Base-by-base conservation (phyloP, 2,888 invertebrate species). In the Oxytorus armatus region DNA sequence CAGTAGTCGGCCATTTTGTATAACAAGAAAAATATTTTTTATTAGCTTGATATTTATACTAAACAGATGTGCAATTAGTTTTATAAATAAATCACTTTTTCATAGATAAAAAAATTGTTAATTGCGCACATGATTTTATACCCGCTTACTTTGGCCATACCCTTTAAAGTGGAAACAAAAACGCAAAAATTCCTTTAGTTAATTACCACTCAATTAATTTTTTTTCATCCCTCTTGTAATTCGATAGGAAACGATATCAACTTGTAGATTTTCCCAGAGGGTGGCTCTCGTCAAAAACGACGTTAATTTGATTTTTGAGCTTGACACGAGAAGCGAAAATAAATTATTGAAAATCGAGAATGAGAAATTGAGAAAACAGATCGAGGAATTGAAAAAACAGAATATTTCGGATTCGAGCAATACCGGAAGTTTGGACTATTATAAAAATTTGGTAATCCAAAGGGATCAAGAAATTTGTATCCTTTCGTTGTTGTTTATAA, bases 211-310 rank as follows among this genome's bases (percentile, higher is more conserved):
- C n/a, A n/a, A n/a, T n/a, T n/a, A n/a, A n/a, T n/a, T n/a, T n/a
- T n/a, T n/a, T n/a, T n/a, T n/a, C n/a, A n/a, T 83, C 36, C 77
- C 65, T 84, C 82, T 84, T 72, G 55, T 72, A 65, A 82, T n/a
- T n/a, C n/a, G 55, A 57, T 83, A 93, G 93, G 94, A 94, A 90
- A 93, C 93, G 2, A 86, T 94, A 81, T 93, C 93, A 33, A 93
- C 93, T 29, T 94, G 93, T 83, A 92, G 92, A 87, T 94, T 94
- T 85, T 92, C 94, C 1, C 93, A 93, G 84, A 89, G 93, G 81
- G 94, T 94, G 1, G 92, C 93, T 1, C 84, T 93, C 49, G 91
- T 94, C 14, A 92, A 87, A 66, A 93, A 93, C 77, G 92, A 93
- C 66, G 92, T 92, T 4, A 89, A 88, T 18, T 87, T 92, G 53